These are phyloP conservation scores for Zophobas morio DNA, from an alignment of 1,140 invertebrate genomes.

Conservation along the genomic window DNA sequence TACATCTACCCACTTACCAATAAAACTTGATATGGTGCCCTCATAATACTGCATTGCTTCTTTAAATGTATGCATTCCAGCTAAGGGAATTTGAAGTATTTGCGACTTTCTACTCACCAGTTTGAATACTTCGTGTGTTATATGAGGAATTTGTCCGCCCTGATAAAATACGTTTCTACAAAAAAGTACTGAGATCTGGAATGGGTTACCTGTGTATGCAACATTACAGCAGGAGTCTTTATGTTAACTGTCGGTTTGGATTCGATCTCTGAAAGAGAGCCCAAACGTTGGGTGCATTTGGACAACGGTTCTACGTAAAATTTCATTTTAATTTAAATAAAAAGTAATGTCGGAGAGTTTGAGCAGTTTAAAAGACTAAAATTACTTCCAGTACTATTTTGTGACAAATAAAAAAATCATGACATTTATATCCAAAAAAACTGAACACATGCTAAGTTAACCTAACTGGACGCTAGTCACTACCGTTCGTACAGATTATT, in stretches of 20 bases:
- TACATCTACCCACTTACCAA: conserved; percentile 67
- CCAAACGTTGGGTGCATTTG: conserved; percentile 70
- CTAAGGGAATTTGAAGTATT: conserved; percentile 73
- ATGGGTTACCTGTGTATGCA: conserved; percentile 71
- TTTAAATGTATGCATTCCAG: conserved; percentile 71
- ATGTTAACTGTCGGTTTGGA: conserved; percentile 67
- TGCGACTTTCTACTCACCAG: conserved; percentile 69
- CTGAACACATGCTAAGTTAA: neutral
- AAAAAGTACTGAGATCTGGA: conserved; percentile 21
- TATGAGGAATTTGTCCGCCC: conserved; percentile 76
- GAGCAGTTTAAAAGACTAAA: conserved; percentile 30
- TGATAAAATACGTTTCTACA: conserved; percentile 61
- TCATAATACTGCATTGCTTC: conserved; percentile 71
- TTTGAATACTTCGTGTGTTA: conserved; percentile 78
- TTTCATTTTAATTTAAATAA: conserved; percentile 69
- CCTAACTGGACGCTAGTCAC: neutral
- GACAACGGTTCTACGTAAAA: conserved; percentile 70
- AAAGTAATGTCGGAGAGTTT: conserved; percentile 8
- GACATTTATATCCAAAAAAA: conserved; percentile 26
- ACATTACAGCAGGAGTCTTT: conserved; percentile 71
- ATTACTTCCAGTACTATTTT: conserved; percentile 29
- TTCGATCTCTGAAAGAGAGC: conserved; percentile 69
- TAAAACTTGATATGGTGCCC: conserved; percentile 71
- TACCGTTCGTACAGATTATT: no score
- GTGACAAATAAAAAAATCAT: conserved; percentile 36